A percentile compares a stretch with the other conserved stretches of the same genome.
Conservation (phyloP, 1,140 invertebrate species). For the Cheumatopsyche charites region DNA sequence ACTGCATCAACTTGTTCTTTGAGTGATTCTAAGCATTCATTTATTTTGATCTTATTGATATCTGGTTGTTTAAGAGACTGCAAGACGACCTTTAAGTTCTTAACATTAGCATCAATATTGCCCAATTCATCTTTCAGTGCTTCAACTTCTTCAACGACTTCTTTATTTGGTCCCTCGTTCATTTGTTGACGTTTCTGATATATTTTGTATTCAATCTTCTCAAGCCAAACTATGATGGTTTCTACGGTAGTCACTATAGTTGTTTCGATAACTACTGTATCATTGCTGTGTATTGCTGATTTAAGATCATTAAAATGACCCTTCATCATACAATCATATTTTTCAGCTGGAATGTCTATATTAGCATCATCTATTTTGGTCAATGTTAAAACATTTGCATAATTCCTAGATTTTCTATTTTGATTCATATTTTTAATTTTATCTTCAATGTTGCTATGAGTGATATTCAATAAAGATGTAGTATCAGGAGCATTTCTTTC, state of each 20-base stretch:
- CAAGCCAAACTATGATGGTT: constrained; percentile 79
- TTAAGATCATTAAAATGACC: constrained; percentile 67
- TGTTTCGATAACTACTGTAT: constrained; percentile 68
- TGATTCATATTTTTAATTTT: constrained; percentile 64
- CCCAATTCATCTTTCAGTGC: constrained; percentile 56
- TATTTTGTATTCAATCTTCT: constrained; percentile 81
- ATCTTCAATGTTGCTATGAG: constrained; percentile 59
- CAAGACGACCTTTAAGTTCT: constrained; percentile 52
- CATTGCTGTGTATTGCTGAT: constrained; percentile 67
- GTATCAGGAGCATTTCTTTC: constrained; percentile 55
- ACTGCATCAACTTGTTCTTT: constrained; percentile 61
- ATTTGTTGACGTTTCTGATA: constrained; percentile 67
- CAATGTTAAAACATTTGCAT: constrained; percentile 66
- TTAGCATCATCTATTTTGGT: constrained; percentile 64
- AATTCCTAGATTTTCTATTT: constrained; percentile 58
- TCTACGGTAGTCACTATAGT: constrained; percentile 76
- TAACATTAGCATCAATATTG: constrained; percentile 52
- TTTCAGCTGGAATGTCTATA: constrained; percentile 62
- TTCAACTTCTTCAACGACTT: constrained; percentile 55
- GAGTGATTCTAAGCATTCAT: constrained; percentile 44
- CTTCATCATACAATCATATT: constrained; percentile 58
- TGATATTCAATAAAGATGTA: constrained; percentile 57
- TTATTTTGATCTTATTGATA: constrained; percentile 39
- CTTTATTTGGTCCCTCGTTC: constrained; percentile 61
- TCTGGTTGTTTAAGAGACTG: constrained; percentile 52